A percentile compares a stretch with the other conserved stretches of the same genome.
Conservation (phyloP, 2,113 vertebrate species). For the Urocitellus parryii region DNA sequence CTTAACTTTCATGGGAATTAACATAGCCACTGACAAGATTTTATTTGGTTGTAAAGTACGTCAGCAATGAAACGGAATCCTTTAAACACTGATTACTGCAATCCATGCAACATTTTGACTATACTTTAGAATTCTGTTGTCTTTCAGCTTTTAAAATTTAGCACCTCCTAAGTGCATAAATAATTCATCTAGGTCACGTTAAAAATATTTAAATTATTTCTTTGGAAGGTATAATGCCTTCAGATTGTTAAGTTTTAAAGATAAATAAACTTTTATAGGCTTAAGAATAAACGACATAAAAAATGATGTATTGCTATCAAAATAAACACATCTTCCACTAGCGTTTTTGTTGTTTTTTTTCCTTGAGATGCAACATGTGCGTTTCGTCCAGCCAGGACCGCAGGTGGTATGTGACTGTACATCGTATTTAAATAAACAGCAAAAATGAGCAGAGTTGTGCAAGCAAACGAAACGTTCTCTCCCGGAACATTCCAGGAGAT, state of each 20-base stretch:
- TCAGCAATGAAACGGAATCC: conserved; percentile 84
- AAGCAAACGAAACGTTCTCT: conserved; percentile 90
- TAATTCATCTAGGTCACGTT: conserved; percentile 62
- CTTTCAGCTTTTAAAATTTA: conserved; percentile 71
- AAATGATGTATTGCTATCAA: conserved; percentile 69
- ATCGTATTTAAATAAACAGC: conserved; percentile 85
- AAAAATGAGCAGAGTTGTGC: conserved; percentile 91
- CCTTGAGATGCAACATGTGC: conserved; percentile 77
- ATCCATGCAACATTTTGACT: conserved; percentile 81
- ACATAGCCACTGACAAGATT: conserved; percentile 86
- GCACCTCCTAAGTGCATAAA: conserved; percentile 66
- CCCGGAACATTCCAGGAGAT: conserved; percentile 88
- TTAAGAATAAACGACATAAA: conserved; percentile 70
- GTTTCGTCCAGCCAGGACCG: conserved; percentile 75
- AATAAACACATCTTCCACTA: conserved; percentile 60
- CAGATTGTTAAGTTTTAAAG: conserved; percentile 68
- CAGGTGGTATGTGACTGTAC: conserved; percentile 76
- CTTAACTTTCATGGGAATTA: conserved; percentile 85
- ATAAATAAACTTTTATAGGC: conserved; percentile 56
- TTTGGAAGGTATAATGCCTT: conserved; percentile 74
- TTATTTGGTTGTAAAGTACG: conserved; percentile 84
- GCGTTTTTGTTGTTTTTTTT: conserved; percentile 68
- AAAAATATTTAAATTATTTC: conserved; percentile 71
- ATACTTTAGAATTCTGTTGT: conserved; percentile 64
- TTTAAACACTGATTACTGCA: conserved; percentile 84